phyloP scores from a whole-genome alignment of 2,888 invertebrate genomes.

The Acanthoscelides obtectus region DNA sequence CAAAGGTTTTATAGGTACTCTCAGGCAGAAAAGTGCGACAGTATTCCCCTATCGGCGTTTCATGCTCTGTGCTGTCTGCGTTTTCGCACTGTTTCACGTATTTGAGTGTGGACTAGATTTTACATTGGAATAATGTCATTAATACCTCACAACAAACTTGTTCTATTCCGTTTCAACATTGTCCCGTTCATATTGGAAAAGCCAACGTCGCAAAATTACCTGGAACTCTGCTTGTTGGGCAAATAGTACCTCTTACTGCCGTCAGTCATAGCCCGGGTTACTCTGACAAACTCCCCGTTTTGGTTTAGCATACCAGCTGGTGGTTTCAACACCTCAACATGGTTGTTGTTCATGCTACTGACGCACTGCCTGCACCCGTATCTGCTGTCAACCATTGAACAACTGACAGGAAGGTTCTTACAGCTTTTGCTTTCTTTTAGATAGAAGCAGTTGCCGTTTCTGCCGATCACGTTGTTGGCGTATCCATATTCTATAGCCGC shows the following conservation, averaged over 20 bases:
- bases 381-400: neutral
- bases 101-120: too few species aligned
- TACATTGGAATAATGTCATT: too few species aligned
- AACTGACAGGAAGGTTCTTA: neutral
- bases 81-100: too few species aligned
- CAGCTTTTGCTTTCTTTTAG: neutral
- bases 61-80: too few species aligned
- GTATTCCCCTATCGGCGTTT: too few species aligned
- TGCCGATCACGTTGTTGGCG: constrained; percentile 31
- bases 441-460: constrained; percentile 28
- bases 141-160: too few species aligned
- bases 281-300: neutral
- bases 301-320: neutral
- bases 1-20: too few species aligned
- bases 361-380: neutral
- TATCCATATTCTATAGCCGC: constrained; percentile 33
- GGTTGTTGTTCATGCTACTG: neutral
- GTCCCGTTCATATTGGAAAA: too few species aligned
- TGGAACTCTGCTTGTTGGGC: neutral
- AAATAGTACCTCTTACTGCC: neutral
- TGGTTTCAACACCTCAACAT: neutral
- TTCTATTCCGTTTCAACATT: too few species aligned
- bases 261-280: neutral
- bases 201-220: too few species aligned
- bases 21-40: too few species aligned